Evolutionary conservation across 2,888 invertebrate species (phyloP).

Genomic region (Synergus umbraculus): DNA sequence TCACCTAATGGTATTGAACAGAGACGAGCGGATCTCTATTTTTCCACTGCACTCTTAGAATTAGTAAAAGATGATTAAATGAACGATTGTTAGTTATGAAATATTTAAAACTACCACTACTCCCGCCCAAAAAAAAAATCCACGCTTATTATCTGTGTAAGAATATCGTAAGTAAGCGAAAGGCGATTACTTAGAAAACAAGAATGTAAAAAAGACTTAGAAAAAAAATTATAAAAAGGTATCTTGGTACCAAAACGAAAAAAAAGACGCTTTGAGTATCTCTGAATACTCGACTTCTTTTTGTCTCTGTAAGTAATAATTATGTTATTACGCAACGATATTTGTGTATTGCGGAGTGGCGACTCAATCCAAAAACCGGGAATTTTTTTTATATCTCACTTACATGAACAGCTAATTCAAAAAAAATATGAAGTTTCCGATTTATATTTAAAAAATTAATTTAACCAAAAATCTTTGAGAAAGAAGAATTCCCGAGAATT

Average conservation of each 20-base stretch:
- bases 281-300: constrained; percentile 9
- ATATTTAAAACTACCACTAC: constrained; percentile 41
- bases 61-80: constrained; percentile 32
- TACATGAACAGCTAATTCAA: no score
- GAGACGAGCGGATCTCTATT: constrained; percentile 52
- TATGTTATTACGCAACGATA: constrained; percentile 18
- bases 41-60: constrained; percentile 52
- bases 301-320: constrained; percentile 30
- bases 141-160: constrained; percentile 53
- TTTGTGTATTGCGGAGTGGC: constrained; percentile 15
- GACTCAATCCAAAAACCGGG: neutral
- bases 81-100: constrained; percentile 32
- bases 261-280: constrained; percentile 37
- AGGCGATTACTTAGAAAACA: constrained; percentile 1
- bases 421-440: no score
- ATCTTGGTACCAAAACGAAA: constrained; percentile 21
- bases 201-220: neutral
- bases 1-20: neutral
- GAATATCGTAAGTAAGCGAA: constrained; percentile 31
- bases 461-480: neutral
- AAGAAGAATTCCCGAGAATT: no score
- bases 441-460: no score
- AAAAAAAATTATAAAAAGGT: constrained; percentile 29
- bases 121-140: constrained; percentile 44
- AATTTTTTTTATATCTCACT: neutral